phyloP scores from a whole-genome alignment of 2,797 vertebrate genomes.

The Silurus aristotelis region DNA sequence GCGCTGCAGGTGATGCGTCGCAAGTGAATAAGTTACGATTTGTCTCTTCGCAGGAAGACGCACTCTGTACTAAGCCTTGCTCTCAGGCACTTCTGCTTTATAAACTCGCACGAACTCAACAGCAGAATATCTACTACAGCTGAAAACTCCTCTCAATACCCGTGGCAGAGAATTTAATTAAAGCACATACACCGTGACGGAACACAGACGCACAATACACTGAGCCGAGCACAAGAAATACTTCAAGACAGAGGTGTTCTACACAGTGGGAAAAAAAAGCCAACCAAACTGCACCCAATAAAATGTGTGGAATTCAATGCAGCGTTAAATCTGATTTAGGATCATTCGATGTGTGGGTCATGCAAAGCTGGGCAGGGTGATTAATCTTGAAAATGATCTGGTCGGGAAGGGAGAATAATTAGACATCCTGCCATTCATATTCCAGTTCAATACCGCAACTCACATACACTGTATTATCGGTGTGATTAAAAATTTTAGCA shows the following conservation, averaged over 20 bases:
- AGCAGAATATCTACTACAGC: conserved; percentile 36
- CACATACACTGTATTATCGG: not conserved
- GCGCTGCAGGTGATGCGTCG: not conserved
- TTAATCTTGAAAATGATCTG: conserved; percentile 34
- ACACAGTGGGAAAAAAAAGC: conserved; percentile 10
- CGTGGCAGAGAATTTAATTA: conserved; percentile 47
- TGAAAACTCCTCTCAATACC: conserved; percentile 39
- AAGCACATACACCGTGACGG: conserved; percentile 44
- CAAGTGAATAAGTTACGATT: not conserved
- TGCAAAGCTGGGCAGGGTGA: conserved; percentile 14
- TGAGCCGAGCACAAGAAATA: conserved; percentile 30
- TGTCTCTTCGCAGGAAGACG: not conserved
- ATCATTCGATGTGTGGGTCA: conserved; percentile 24
- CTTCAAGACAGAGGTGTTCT: conserved; percentile 34
- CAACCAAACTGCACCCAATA: conserved; percentile 29
- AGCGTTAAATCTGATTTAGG: conserved; percentile 48
- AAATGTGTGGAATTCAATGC: conserved; percentile 8
- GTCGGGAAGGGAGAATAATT: conserved; percentile 32
- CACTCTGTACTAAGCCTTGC: not conserved
- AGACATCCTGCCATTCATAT: conserved; percentile 28
- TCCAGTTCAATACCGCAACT: not conserved
- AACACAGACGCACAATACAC: conserved; percentile 41
- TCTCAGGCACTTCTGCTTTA: conserved; percentile 6
- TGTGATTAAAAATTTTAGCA: not conserved
- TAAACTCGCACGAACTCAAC: conserved; percentile 9